Evolutionary conservation across 1,140 invertebrate species (phyloP).

Genomic region (Ips typographus): DNA sequence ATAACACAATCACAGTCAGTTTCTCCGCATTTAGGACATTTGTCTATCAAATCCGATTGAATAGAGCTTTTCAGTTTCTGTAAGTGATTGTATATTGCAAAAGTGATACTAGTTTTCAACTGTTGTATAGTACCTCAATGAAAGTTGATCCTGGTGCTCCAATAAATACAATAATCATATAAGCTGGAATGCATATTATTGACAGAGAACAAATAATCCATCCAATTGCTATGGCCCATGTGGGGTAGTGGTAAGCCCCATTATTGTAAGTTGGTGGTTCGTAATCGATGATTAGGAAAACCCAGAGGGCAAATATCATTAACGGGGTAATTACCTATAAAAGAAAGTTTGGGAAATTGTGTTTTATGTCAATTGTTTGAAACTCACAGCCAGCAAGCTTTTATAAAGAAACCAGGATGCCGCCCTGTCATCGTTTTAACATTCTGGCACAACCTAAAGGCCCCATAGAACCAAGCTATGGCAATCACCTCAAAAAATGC

Average conservation of each 20-base stretch:
- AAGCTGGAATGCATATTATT: constrained; percentile 81
- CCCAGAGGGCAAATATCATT: constrained; percentile 81
- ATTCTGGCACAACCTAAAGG: constrained; percentile 73
- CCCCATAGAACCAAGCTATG: constrained; percentile 91
- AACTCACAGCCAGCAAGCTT: constrained; percentile 76
- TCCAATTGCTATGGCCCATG: constrained; percentile 83
- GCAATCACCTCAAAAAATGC: constrained; percentile 91
- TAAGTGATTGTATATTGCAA: constrained; percentile 22
- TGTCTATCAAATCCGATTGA: constrained; percentile 45
- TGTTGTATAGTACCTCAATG: constrained; percentile 61
- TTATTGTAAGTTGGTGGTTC: constrained; percentile 77
- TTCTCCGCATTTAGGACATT: constrained; percentile 44
- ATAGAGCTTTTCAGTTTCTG: constrained; percentile 48
- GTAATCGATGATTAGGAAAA: constrained; percentile 85
- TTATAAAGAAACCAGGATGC: constrained; percentile 76
- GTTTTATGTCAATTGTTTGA: background rate
- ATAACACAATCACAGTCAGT: constrained; percentile 45
- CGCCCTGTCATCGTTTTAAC: constrained; percentile 86
- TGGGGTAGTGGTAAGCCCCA: constrained; percentile 75
- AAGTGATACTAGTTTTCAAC: too few relatives aligned
- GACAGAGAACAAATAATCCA: constrained; percentile 83
- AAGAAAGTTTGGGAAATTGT: background rate
- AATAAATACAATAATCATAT: constrained; percentile 72
- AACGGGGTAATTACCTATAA: constrained; percentile 64
- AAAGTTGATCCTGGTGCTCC: constrained; percentile 70